These are phyloP conservation scores for Squalus acanthias DNA, from an alignment of 2,797 vertebrate species.

Conservation along the genomic window DNA sequence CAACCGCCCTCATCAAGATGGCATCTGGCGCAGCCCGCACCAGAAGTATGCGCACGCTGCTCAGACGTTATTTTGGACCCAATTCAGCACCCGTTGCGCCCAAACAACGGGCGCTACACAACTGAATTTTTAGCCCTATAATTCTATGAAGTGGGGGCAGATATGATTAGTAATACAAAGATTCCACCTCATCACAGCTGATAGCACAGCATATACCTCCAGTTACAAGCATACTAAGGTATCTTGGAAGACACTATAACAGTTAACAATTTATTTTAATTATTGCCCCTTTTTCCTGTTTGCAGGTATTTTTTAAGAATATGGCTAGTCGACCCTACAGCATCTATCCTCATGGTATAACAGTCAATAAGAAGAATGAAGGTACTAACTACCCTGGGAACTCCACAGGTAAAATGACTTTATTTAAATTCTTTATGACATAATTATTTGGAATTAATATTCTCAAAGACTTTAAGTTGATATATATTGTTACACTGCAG, in stretches of 20 bases:
- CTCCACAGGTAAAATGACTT: conserved; percentile 52
- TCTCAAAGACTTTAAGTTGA: not conserved
- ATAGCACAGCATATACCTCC: too few species aligned
- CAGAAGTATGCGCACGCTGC: too few species aligned
- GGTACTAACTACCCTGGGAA: conserved; percentile 71
- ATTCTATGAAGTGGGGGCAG: not conserved
- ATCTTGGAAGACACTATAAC: not conserved
- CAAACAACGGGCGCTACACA: too few species aligned
- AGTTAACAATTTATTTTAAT: not conserved
- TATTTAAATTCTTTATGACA: not conserved
- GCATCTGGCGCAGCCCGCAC: too few species aligned
- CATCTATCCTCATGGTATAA: conserved; percentile 93
- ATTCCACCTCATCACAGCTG: not conserved
- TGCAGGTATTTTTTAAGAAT: conserved; percentile 90
- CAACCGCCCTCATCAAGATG: too few species aligned
- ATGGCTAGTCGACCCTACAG: conserved; percentile 84
- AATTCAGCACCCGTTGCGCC: too few species aligned
- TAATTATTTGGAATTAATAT: not conserved
- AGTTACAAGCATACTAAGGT: not conserved
- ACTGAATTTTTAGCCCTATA: too few species aligned
- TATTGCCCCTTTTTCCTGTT: conserved; percentile 27
- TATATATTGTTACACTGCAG: not conserved
- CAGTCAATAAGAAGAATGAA: conserved; percentile 73
- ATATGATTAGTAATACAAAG: not conserved
- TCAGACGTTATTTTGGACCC: too few species aligned